These are phyloP conservation scores for Pipistrellus pygmaeus DNA, from an alignment of 2,797 vertebrate genomes.

Conservation along the genomic window DNA sequence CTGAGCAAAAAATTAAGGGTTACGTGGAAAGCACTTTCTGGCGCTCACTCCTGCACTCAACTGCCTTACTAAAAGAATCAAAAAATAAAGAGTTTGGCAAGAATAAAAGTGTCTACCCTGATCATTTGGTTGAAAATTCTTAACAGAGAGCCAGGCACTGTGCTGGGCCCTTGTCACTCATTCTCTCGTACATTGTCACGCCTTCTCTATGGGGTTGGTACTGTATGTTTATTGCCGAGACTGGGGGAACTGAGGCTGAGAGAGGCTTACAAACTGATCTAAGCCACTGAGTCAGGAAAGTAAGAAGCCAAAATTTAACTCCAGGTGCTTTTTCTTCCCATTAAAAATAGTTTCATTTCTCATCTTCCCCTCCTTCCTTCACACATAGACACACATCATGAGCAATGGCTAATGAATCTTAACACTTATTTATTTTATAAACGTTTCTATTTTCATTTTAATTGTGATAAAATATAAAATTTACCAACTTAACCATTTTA, in stretches of 20 bases:
- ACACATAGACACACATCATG: not conserved
- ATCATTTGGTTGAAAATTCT: not conserved
- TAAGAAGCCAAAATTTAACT: not conserved
- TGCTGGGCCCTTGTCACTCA: not conserved
- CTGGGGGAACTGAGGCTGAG: not conserved
- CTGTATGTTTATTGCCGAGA: not conserved
- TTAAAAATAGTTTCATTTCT: not conserved
- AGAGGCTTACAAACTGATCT: not conserved
- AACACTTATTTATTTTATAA: not conserved
- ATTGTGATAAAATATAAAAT: not conserved
- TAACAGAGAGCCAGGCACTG: not conserved
- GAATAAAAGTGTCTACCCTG: not conserved
- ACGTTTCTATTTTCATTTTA: slow-evolving; percentile 23
- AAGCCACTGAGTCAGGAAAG: not conserved
- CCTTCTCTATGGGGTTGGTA: not conserved
- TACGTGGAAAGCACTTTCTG: not conserved
- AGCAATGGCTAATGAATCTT: not conserved
- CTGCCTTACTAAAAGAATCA: not conserved
- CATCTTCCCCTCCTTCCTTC: not conserved
- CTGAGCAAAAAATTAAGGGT: not conserved
- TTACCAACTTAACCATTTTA: not conserved
- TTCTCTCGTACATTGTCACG: not conserved
- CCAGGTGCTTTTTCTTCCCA: not conserved
- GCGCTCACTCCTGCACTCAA: not conserved
- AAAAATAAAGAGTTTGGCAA: not conserved